Evolutionary conservation across 2,113 vertebrate genomes (phyloP).

Genomic region (Eudyptes chrysolophus): DNA sequence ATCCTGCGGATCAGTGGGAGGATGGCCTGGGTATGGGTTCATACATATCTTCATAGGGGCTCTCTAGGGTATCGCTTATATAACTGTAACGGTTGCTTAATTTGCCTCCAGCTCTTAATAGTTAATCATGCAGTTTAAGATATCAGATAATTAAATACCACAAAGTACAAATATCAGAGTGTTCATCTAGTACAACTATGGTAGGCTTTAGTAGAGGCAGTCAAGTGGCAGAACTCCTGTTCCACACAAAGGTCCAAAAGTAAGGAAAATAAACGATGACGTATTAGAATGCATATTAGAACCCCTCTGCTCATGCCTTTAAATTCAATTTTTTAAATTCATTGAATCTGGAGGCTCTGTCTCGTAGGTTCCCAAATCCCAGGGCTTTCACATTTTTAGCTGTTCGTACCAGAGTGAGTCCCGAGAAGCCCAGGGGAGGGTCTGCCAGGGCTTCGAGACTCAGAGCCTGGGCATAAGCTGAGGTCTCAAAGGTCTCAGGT

Average conservation of each 20-base stretch:
- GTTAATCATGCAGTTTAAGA: not conserved
- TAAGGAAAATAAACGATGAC: not conserved
- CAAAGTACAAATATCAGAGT: not conserved
- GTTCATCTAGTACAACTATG: not conserved
- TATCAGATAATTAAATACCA: not conserved
- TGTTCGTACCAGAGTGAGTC: not conserved
- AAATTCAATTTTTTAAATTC: not conserved
- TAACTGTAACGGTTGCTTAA: not conserved
- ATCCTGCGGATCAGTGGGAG: constrained; percentile 1
- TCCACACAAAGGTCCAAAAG: not conserved
- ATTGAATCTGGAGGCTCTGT: not conserved
- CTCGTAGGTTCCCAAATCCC: not conserved
- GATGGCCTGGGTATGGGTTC: not conserved
- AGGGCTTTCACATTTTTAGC: not conserved
- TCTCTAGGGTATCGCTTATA: not conserved
- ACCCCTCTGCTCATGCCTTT: not conserved
- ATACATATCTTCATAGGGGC: not conserved
- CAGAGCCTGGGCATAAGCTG: not conserved
- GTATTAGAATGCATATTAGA: not conserved
- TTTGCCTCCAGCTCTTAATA: not conserved
- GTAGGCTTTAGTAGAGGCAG: not conserved
- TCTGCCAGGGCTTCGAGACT: not conserved
- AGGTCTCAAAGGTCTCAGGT: not conserved
- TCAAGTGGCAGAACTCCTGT: not conserved
- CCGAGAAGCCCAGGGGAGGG: accelerated